Percentiles rank a stretch among this genome's conserved stretches.
Conservation (phyloP, 2,797 vertebrate species). For the Telmatherina bonti region DNA sequence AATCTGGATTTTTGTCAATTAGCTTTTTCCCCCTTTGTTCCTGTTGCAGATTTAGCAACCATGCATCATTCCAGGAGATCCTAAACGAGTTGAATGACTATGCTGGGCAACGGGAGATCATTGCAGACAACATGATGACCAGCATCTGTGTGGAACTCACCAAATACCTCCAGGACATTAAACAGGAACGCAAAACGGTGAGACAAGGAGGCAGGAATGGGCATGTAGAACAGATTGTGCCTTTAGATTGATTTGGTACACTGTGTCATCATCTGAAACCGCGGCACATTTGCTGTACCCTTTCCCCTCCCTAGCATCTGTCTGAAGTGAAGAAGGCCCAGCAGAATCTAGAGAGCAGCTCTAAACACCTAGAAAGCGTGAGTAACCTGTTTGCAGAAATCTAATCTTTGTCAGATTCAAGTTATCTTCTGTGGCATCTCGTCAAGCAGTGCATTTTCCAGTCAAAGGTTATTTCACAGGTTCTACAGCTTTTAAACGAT, state of each 20-base stretch:
- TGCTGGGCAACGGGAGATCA: slow-evolving; percentile 92
- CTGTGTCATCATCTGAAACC: slow-evolving; percentile 12
- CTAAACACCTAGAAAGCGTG: slow-evolving; percentile 90
- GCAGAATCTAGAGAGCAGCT: slow-evolving; percentile 86
- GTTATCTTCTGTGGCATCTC: background rate
- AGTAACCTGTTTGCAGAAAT: slow-evolving; percentile 59
- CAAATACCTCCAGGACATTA: slow-evolving; percentile 92
- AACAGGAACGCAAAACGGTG: slow-evolving; percentile 94
- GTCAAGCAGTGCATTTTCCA: background rate
- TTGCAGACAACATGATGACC: slow-evolving; percentile 93
- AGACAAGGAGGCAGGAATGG: slow-evolving; percentile 47
- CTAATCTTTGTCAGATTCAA: background rate
- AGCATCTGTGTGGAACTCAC: slow-evolving; percentile 88
- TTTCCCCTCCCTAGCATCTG: slow-evolving; percentile 79
- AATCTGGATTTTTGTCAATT: background rate
- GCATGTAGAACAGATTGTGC: background rate
- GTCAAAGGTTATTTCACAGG: background rate
- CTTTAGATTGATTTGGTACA: background rate
- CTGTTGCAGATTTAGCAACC: slow-evolving; percentile 90
- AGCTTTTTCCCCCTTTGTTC: background rate
- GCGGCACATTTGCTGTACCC: slow-evolving; percentile 7
- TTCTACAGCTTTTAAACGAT: background rate
- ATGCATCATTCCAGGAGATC: slow-evolving; percentile 93
- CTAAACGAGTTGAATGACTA: slow-evolving; percentile 94
- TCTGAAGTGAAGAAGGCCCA: slow-evolving; percentile 88